Conservation (phyloP, 1,140 invertebrate species). For the Leguminivora glycinivorella region DNA sequence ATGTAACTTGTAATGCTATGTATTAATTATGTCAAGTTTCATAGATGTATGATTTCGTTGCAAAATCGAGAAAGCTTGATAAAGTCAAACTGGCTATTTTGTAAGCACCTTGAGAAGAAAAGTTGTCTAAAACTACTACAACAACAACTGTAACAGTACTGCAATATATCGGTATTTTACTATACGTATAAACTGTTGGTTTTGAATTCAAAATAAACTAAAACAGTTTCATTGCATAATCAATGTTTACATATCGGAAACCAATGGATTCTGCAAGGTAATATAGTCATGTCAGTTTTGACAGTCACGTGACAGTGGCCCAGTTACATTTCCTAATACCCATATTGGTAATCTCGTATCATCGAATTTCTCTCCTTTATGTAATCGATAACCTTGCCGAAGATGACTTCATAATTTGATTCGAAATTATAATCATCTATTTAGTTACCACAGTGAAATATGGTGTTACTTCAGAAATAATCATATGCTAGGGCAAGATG, state of each 20-base stretch:
- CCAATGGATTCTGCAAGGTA: not conserved
- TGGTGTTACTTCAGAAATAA: constrained; percentile 1
- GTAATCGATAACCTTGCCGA: constrained; percentile 10
- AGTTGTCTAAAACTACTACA: not conserved
- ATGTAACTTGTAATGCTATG: constrained; percentile 10
- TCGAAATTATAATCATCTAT: constrained; percentile 8
- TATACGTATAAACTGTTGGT: no score
- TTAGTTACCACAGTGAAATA: constrained; percentile 17
- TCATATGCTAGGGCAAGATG: not conserved
- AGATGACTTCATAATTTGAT: constrained; percentile 15
- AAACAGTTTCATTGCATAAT: not conserved
- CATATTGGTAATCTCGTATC: constrained; percentile 6
- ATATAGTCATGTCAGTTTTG: constrained; percentile 13
- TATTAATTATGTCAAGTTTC: constrained; percentile 1
- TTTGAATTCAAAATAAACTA: no score
- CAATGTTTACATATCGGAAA: not conserved
- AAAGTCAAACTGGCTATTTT: not conserved
- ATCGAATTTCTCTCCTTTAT: constrained; percentile 3
- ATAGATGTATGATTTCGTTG: not conserved
- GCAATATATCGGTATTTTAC: no score
- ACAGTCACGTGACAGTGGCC: constrained; percentile 22
- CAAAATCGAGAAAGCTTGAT: not conserved
- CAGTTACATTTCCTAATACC: constrained; percentile 21
- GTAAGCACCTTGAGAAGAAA: not conserved
- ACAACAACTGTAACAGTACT: no score